These are phyloP conservation scores for Campylorhamphus procurvoides DNA, from an alignment of 2,113 vertebrate species.

Conservation along the genomic window DNA sequence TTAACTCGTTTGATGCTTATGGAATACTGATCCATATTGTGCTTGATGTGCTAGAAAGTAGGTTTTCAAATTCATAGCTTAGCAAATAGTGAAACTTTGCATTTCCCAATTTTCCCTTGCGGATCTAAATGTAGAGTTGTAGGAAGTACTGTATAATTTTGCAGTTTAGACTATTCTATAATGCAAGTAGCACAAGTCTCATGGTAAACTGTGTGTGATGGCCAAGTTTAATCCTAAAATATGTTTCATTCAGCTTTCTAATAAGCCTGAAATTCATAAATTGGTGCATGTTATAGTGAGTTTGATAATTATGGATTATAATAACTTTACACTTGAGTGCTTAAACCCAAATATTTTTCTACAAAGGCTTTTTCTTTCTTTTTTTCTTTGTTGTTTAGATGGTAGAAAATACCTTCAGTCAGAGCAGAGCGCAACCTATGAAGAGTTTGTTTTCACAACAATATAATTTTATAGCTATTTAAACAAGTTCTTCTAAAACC, in stretches of 20 bases:
- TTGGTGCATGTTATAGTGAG: not conserved
- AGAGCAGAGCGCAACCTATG: not conserved
- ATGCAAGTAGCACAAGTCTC: not conserved
- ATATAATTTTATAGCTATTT: not conserved
- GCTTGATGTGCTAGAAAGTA: not conserved
- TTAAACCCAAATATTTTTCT: not conserved
- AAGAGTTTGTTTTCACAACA: not conserved
- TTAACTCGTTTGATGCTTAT: not conserved
- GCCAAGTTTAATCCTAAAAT: not conserved
- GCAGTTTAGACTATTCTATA: not conserved
- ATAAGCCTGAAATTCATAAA: not conserved
- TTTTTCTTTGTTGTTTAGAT: not conserved
- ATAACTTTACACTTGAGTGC: not conserved
- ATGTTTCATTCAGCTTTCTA: not conserved
- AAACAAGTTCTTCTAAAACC: not conserved
- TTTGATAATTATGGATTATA: not conserved
- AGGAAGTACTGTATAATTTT: not conserved
- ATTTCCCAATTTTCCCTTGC: not conserved
- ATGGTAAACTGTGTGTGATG: not conserved
- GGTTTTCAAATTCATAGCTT: constrained; percentile 10
- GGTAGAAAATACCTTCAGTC: not conserved
- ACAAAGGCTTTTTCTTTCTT: not conserved
- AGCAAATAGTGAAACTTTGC: not conserved
- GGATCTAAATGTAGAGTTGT: not conserved
- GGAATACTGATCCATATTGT: not conserved